Percentiles rank a stretch among this genome's conserved stretches.
phyloP scores from a whole-genome alignment of 2,113 vertebrate species.

The Panurus biarmicus region DNA sequence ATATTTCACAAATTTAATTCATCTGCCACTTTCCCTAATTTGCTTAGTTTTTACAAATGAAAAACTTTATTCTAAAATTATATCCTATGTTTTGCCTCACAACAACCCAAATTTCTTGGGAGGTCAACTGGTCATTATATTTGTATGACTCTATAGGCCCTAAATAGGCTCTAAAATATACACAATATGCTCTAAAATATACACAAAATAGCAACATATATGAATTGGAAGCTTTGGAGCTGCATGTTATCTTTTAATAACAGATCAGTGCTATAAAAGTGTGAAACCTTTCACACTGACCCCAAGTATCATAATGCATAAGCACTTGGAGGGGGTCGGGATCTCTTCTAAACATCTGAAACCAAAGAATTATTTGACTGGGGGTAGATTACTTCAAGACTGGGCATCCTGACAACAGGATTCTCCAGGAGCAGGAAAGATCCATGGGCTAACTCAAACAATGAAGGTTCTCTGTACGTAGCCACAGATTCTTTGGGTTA shows the following conservation, averaged over 20 bases:
- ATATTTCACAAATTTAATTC: neutral
- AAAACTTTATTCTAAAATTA: neutral
- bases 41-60: neutral
- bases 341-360: neutral
- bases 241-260: neutral
- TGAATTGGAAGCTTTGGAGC: neutral
- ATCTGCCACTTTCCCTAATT: neutral
- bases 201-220: neutral
- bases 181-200: neutral
- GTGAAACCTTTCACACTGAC: neutral
- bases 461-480: neutral
- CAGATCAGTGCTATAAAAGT: neutral
- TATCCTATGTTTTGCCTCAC: neutral
- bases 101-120: neutral
- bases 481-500: neutral
- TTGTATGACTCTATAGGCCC: too few species aligned
- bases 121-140: neutral
- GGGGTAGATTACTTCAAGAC: neutral
- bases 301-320: neutral
- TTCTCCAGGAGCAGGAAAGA: neutral
- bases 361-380: neutral
- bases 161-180: too few species aligned
- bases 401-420: neutral
- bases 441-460: fast-evolving
- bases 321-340: neutral